Base-by-base conservation (phyloP, 2,113 vertebrate genomes). In the Miniopterus natalensis region DNA sequence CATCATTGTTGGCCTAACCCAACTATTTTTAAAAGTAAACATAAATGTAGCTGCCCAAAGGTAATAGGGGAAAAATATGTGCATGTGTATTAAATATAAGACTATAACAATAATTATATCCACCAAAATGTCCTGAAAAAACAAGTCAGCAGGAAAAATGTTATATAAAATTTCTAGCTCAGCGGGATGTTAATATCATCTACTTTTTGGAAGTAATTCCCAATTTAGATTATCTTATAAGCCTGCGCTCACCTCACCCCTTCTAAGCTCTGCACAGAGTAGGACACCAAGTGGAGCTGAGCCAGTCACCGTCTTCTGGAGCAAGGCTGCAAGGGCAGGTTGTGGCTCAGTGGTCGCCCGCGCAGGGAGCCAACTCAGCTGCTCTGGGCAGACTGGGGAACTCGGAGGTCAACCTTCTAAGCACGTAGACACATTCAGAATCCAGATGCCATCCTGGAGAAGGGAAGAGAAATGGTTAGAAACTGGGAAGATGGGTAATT, bases 171-270 rank as follows among this genome's bases (percentile, higher is more conserved):
- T 45, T 47, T 68, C 8, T 74, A 75, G 29, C 40, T 75, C 29
- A 81, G 25, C 42, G 29, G 80, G 23, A 75, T 53, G 12, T 73
- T 47, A 74, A 53, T 40, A 85, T 9, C 27, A 36, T 65, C 25
- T 4, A 55, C 7, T 55, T 53, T 71, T 63, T 27, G 20, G 49
- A 92, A 85, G 15, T 25, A 63, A 57, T 18, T 25, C 42, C 21
- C 10, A 49, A 27, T 63, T n/a, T 18, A 71, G 49, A 49, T 31
- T 4, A 36, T 27, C 29, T 86, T 70, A 9, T 47, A 59, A 78
- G 14, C n/a, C 15, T 40, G 23, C 18, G 13, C 7, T 20, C 12
- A 40, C 13, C 2, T 6, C 0, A 10, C 2, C 10, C 25, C 27
- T 21, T 27, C 8, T 25, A 17, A n/a, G 7, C 68, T 68, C 45